These are phyloP conservation scores for Matsumurasca onukii DNA, from an alignment of 1,140 invertebrate species.

Conservation along the genomic window DNA sequence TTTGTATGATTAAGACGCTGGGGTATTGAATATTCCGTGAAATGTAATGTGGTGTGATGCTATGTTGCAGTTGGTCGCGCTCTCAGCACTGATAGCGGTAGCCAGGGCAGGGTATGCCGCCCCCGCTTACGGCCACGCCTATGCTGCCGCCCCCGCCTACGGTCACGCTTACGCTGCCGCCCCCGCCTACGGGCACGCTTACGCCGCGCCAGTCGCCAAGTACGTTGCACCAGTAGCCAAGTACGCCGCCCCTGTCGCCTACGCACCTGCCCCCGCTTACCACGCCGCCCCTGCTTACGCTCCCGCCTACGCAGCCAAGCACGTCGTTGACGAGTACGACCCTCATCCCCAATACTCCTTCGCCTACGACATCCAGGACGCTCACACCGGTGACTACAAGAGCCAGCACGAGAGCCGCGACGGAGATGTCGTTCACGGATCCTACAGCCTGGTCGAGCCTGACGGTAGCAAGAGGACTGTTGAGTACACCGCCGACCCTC, in stretches of 20 bases:
- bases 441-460: conserved; percentile 25
- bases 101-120: conserved; percentile 39
- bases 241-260: conserved; percentile 32
- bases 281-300: conserved; percentile 24
- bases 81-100: conserved; percentile 40
- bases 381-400: conserved; percentile 54
- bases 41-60: too few species aligned
- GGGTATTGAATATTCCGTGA: too few species aligned
- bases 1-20: too few species aligned
- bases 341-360: conserved; percentile 52
- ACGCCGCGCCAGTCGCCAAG: conserved; percentile 25
- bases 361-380: conserved; percentile 56
- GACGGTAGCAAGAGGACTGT: conserved; percentile 20
- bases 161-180: conserved; percentile 22
- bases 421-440: conserved; percentile 43
- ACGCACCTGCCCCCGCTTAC: conserved; percentile 32
- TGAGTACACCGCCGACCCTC: conserved; percentile 21
- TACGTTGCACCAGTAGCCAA: conserved; percentile 27
- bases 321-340: conserved; percentile 58
- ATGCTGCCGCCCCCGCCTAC: conserved; percentile 15
- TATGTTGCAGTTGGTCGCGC: conserved; percentile 43
- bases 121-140: conserved; percentile 16
- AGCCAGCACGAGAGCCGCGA: conserved; percentile 51
- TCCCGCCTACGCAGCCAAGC: background rate
- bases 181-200: conserved; percentile 26